Percentiles rank a stretch among this genome's conserved stretches.
Conservation (phyloP, 1,140 invertebrate species). For the Panagrolaimus sp. region DNA sequence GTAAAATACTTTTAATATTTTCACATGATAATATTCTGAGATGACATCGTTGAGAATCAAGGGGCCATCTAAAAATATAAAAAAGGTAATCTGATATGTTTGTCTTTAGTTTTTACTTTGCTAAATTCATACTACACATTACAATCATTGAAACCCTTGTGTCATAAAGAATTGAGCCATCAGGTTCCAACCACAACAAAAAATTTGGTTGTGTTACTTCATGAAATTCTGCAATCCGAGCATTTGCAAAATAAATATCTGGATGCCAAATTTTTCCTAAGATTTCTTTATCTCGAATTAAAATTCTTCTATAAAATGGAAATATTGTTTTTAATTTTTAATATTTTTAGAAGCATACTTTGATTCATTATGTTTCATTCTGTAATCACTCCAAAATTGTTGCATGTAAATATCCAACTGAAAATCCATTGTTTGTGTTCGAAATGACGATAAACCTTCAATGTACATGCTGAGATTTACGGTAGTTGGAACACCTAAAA, state of each 20-base stretch:
- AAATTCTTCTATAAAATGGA: constrained; percentile 62
- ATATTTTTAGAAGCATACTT: constrained; percentile 30
- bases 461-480: constrained; percentile 57
- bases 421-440: constrained; percentile 53
- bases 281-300: constrained; percentile 65
- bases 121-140: constrained; percentile 67
- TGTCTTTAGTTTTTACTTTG: constrained; percentile 54
- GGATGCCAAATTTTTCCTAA: constrained; percentile 61
- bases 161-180: constrained; percentile 58
- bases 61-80: constrained; percentile 60
- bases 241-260: constrained; percentile 60
- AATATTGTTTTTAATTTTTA: neutral
- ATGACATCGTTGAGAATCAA: constrained; percentile 66
- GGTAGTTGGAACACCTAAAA: constrained; percentile 46
- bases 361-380: constrained; percentile 61
- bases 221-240: constrained; percentile 57
- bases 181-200: constrained; percentile 57
- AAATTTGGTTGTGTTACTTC: constrained; percentile 59
- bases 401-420: constrained; percentile 65
- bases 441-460: constrained; percentile 52
- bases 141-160: constrained; percentile 64
- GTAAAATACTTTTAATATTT: constrained; percentile 31
- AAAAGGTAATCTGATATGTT: neutral
- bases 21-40: constrained; percentile 67
- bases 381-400: constrained; percentile 65